Conservation (phyloP, 2,888 invertebrate species). For the Esperia sulphurella region DNA sequence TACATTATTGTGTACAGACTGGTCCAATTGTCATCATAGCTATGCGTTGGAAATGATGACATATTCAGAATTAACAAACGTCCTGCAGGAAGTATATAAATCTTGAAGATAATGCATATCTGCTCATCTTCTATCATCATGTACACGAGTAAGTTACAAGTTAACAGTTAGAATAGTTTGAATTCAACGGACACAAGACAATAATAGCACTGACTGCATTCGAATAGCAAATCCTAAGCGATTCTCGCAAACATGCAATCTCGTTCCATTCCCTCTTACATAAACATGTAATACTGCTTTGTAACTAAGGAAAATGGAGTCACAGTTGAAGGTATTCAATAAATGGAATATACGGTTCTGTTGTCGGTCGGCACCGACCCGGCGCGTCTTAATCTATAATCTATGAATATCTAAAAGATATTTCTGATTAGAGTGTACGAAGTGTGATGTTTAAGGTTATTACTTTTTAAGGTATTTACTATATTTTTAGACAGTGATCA, state of each 20-base stretch:
- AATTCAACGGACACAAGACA: conserved; percentile 17
- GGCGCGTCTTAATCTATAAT: not conserved
- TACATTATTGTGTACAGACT: too few species aligned
- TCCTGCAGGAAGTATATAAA: too few species aligned
- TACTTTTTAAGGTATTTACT: too few species aligned
- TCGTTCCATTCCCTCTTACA: conserved; percentile 19
- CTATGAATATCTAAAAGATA: too few species aligned
- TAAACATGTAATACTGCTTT: conserved; percentile 17
- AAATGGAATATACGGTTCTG: not conserved
- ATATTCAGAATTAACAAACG: too few species aligned
- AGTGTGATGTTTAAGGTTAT: too few species aligned
- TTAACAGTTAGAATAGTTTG: conserved; percentile 7
- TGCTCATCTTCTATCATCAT: not conserved
- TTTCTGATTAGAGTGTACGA: too few species aligned
- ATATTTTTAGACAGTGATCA: too few species aligned
- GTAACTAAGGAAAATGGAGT: conserved; percentile 1
- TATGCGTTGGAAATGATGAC: too few species aligned
- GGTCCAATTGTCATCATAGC: too few species aligned
- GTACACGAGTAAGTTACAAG: not conserved
- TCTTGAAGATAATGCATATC: not conserved
- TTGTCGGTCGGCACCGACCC: not conserved
- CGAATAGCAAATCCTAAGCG: conserved; percentile 17
- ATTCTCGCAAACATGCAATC: conserved; percentile 20
- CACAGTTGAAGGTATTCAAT: conserved; percentile 1
- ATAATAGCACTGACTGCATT: conserved; percentile 20